These are phyloP conservation scores for Clistopyga incitator DNA, from an alignment of 2,888 invertebrate species.

Conservation along the genomic window DNA sequence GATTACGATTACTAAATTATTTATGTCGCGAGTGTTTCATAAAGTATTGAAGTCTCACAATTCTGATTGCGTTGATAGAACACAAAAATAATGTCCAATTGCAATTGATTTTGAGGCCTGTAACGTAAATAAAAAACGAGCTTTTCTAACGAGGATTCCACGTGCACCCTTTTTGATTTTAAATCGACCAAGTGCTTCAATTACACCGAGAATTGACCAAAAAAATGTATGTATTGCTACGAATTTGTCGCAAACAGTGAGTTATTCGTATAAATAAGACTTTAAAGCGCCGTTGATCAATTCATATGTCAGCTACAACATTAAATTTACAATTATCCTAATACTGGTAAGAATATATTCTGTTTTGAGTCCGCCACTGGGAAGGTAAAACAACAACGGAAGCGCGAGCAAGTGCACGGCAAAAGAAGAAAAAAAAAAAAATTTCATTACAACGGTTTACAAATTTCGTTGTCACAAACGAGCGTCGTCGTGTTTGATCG, in stretches of 20 bases:
- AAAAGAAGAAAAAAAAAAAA: conserved; percentile 16
- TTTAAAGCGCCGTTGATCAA: conserved; percentile 28
- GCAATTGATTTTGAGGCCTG: background rate
- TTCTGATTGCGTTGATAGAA: background rate
- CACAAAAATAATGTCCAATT: background rate
- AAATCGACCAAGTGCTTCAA: background rate
- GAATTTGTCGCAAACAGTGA: conserved; percentile 10
- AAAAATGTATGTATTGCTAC: conserved; percentile 6
- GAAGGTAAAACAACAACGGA: conserved; percentile 29
- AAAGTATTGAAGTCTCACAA: background rate
- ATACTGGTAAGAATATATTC: conserved; percentile 63
- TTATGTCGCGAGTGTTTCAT: background rate
- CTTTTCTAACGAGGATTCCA: background rate
- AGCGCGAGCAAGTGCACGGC: background rate
- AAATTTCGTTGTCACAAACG: conserved; percentile 33
- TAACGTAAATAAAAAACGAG: background rate
- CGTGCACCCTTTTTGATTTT: background rate
- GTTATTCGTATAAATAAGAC: conserved; percentile 22
- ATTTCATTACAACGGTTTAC: conserved; percentile 2
- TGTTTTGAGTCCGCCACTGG: conserved; percentile 13
- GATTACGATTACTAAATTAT: no score
- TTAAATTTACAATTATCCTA: conserved; percentile 51
- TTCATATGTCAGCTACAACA: conserved; percentile 27
- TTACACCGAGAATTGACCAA: background rate
- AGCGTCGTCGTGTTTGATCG: conserved; percentile 5